Conservation (phyloP, 2,888 invertebrate species). For the Ichneumon xanthorius region DNA sequence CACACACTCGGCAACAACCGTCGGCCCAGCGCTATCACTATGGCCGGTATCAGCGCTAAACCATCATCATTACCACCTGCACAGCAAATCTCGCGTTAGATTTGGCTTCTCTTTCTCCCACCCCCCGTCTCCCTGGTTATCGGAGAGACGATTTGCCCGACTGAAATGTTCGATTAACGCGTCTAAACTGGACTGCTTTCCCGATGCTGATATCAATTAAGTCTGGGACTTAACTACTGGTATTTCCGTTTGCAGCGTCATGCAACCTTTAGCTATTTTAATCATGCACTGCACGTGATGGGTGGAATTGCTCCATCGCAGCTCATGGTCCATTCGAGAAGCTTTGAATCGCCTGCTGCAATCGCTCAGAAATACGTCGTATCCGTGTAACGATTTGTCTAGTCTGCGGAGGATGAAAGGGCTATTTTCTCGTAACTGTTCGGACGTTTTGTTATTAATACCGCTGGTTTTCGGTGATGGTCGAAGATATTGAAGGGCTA, state of each 20-base stretch:
- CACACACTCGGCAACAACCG: slow-evolving; percentile 28
- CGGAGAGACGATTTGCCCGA: slow-evolving; percentile 26
- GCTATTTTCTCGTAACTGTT: background rate
- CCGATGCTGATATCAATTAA: background rate
- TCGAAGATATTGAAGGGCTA: background rate
- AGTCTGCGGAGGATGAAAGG: background rate
- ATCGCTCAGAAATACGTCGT: background rate
- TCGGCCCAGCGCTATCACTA: slow-evolving; percentile 31
- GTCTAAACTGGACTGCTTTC: background rate
- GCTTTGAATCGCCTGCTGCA: background rate
- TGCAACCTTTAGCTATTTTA: background rate
- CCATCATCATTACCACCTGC: slow-evolving; percentile 60
- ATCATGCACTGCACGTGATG: background rate
- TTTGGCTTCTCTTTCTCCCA: slow-evolving; percentile 1
- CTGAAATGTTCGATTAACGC: slow-evolving; percentile 30
- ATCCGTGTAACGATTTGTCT: background rate
- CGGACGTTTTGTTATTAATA: background rate
- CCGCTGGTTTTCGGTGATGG: background rate
- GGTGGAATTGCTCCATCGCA: background rate
- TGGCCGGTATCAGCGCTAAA: slow-evolving; percentile 43
- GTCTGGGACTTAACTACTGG: background rate
- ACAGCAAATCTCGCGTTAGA: slow-evolving; percentile 55
- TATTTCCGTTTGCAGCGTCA: background rate
- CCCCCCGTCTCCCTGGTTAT: slow-evolving; percentile 40
- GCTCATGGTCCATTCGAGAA: background rate